Evolutionary conservation across 1,140 invertebrate genomes (phyloP).

Genomic region (Bombus superbus): DNA sequence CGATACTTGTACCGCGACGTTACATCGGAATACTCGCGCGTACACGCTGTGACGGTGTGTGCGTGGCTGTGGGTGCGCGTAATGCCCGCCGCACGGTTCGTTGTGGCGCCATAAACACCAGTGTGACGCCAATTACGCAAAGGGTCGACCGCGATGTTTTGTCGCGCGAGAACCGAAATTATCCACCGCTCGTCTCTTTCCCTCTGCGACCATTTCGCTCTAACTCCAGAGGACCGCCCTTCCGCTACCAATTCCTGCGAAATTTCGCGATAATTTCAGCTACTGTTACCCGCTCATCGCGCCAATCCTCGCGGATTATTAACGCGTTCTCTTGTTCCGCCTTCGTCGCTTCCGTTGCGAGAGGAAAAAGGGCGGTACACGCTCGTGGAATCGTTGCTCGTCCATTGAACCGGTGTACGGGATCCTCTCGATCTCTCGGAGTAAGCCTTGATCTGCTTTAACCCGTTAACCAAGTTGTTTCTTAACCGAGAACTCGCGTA

Average conservation of each 20-base stretch:
- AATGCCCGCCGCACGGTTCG: constrained; percentile 34
- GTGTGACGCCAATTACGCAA: constrained; percentile 74
- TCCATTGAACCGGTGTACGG: background rate
- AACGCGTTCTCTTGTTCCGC: constrained; percentile 12
- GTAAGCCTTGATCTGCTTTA: background rate
- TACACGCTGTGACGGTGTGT: background rate
- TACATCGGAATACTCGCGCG: background rate
- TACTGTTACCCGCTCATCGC: constrained; percentile 13
- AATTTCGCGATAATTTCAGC: constrained; percentile 65
- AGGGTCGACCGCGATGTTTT: constrained; percentile 73
- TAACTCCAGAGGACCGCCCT: constrained; percentile 10
- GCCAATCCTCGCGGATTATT: constrained; percentile 27
- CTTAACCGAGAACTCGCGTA: background rate
- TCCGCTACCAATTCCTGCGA: constrained; percentile 55
- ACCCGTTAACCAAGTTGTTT: too few species aligned
- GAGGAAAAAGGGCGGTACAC: background rate
- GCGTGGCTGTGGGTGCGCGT: background rate
- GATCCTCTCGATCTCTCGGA: background rate
- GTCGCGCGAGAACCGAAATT: constrained; percentile 71
- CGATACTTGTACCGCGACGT: background rate
- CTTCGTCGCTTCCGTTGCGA: background rate
- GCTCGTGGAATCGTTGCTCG: constrained; percentile 3
- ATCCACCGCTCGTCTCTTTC: constrained; percentile 32
- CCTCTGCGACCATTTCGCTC: background rate
- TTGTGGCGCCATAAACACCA: constrained; percentile 68